phyloP scores from a whole-genome alignment of 2,797 vertebrate genomes.

The Lagocephalus sceleratus region DNA sequence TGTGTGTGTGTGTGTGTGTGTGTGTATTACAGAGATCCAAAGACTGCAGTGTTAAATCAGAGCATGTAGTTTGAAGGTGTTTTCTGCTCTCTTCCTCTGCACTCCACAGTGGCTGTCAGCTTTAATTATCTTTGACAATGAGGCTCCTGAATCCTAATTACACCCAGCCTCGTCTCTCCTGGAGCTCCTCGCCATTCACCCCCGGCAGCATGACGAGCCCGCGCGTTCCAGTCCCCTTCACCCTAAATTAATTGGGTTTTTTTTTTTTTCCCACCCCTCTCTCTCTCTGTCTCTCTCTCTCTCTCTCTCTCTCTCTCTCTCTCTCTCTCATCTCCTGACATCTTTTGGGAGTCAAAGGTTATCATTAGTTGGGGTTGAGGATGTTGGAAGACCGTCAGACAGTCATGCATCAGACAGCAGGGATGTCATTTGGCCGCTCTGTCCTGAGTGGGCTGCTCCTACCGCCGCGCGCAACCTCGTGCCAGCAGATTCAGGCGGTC shows the following conservation, averaged over 20 bases:
- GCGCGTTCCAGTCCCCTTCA: slow-evolving; percentile 57
- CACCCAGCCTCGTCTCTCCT: slow-evolving; percentile 61
- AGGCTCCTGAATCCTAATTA: slow-evolving; percentile 73
- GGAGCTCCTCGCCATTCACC: slow-evolving; percentile 61
- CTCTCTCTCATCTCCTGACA: slow-evolving; percentile 54
- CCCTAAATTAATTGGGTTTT: slow-evolving; percentile 70
- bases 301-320: too few relatives aligned
- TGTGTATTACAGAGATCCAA: slow-evolving; percentile 18
- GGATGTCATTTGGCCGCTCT: slow-evolving; percentile 53
- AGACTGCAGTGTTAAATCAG: slow-evolving; percentile 34
- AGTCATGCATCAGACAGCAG: slow-evolving; percentile 58
- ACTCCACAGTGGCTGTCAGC: slow-evolving; percentile 69
- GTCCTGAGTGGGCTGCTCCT: slow-evolving; percentile 34
- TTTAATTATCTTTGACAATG: slow-evolving; percentile 73
- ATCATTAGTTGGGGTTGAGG: slow-evolving; percentile 61
- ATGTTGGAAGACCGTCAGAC: slow-evolving; percentile 52
- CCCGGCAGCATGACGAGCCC: slow-evolving; percentile 56
- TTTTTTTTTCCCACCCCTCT: too few relatives aligned
- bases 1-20: slow-evolving; percentile 11
- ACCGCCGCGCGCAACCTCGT: slow-evolving; percentile 19
- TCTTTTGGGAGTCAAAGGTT: slow-evolving; percentile 73
- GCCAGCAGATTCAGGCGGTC: slow-evolving; percentile 9
- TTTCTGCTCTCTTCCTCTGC: slow-evolving; percentile 57
- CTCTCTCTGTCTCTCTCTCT: too few relatives aligned
- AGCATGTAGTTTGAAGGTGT: slow-evolving; percentile 62